phyloP scores from a whole-genome alignment of 2,797 vertebrate genomes.

The Sebastes hubbsi region DNA sequence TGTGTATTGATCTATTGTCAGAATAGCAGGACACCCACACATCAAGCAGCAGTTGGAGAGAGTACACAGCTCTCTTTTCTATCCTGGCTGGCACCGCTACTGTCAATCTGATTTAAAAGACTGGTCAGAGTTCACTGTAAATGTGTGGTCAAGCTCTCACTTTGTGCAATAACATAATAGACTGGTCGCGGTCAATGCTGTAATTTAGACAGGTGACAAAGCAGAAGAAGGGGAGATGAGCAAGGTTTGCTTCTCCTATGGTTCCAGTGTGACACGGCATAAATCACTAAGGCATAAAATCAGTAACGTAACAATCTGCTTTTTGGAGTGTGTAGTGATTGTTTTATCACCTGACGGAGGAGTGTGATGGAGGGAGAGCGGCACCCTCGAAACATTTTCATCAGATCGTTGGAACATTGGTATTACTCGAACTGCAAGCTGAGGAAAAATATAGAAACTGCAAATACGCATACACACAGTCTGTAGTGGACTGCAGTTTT shows the following conservation, averaged over 20 bases:
- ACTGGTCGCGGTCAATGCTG: neutral
- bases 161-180: neutral
- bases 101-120: conserved; percentile 26
- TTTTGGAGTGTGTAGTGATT: neutral
- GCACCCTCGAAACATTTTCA: neutral
- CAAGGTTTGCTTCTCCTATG: neutral
- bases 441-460: neutral
- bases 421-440: neutral
- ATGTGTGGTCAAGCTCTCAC: neutral
- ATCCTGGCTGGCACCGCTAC: neutral
- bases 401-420: conserved; percentile 2
- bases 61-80: neutral
- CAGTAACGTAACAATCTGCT: neutral
- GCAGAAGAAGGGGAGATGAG: neutral
- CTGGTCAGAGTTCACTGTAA: conserved; percentile 4
- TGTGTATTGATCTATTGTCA: conserved; percentile 22
- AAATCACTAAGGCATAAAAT: neutral
- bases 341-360: conserved; percentile 17
- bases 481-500: neutral
- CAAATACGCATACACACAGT: neutral
- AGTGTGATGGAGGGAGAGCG: neutral
- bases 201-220: conserved; percentile 2
- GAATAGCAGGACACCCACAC: conserved; percentile 13
- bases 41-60: conserved; percentile 9
- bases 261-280: neutral